Evolutionary conservation across 2,888 invertebrate genomes (phyloP), one percentile per base, ranked within the genome.

Genomic region (Augiades crinisus): DNA sequence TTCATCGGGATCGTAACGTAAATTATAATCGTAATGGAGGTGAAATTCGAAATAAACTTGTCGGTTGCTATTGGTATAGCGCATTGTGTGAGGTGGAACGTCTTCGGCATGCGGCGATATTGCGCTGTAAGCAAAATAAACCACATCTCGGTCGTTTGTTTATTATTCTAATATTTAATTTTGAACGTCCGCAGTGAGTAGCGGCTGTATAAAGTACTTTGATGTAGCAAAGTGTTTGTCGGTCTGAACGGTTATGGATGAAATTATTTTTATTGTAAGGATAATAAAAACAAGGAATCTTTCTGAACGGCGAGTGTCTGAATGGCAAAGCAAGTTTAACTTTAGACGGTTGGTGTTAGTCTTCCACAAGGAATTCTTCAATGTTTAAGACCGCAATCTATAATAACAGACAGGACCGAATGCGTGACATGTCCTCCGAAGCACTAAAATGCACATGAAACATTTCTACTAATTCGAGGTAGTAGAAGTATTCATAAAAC

Each of bases 101-200:
- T 81, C 79, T 78, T 78, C 80, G 76, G 63, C 62, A 58, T 55
- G 57, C 66, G 65, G 69, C 78, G 78, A 79, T 80, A 76, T 77
- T 70, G 68, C 73, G 67, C 57, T 59, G 59, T 58, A 65, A 76
- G 66, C 60, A 72, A 80, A 84, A 83, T 76, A 70, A 70, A 71
- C 70, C 45, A 21, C 16, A 47, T 54, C 55, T 47, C 64, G 59
- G 76, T 79, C 77, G 59, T 69, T 58, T 75, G 81, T 81, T 83
- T 85, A 71, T 84, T 85, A 66, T 78, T 71, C 64, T 74, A 73
- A 80, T 78, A 82, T 82, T 82, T 81, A 82, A 83, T 79, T 82
- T 81, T 77, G 68, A 79, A 74, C 70, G 72, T 75, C 75, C 75
- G 74, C 76, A 68, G 71, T 74, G 75, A 76, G 70, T 67, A 56